Evolutionary conservation across 1,140 invertebrate species (phyloP).

Genomic region (Chironomus striatipennis): DNA sequence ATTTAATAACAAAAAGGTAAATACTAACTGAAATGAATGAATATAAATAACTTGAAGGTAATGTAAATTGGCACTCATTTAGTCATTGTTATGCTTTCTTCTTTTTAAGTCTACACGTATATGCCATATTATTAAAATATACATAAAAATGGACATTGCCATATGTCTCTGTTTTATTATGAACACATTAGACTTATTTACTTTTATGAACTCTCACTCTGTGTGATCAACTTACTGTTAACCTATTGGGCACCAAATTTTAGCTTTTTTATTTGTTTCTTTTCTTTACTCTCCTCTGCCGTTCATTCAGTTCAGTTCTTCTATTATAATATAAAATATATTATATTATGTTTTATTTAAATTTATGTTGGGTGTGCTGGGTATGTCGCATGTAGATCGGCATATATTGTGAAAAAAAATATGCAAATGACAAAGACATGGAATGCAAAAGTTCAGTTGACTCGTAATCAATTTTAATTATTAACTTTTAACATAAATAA

Average conservation of each 20-base stretch:
- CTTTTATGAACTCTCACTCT: not conserved
- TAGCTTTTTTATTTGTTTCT: not conserved
- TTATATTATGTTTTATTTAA: too few relatives aligned
- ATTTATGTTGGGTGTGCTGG: too few relatives aligned
- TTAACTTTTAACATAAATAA: too few relatives aligned
- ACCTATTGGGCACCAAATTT: not conserved
- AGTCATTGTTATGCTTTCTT: constrained; percentile 13
- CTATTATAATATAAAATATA: too few relatives aligned
- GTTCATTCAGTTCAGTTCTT: too few relatives aligned
- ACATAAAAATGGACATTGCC: not conserved
- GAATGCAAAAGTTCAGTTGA: too few relatives aligned
- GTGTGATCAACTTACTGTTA: constrained; percentile 6
- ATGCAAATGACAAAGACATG: too few relatives aligned
- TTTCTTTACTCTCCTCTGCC: too few relatives aligned
- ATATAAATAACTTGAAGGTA: not conserved
- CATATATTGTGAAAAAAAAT: too few relatives aligned
- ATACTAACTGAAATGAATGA: not conserved
- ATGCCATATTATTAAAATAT: not conserved
- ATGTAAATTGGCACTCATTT: constrained; percentile 13
- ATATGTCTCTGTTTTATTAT: too few relatives aligned
- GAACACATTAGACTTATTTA: not conserved
- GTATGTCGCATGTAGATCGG: too few relatives aligned
- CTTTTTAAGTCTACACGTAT: not conserved
- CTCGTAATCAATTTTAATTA: too few relatives aligned
- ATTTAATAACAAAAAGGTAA: not conserved